phyloP scores from a whole-genome alignment of 2,888 invertebrate genomes.

The Diplolepis rosae region DNA sequence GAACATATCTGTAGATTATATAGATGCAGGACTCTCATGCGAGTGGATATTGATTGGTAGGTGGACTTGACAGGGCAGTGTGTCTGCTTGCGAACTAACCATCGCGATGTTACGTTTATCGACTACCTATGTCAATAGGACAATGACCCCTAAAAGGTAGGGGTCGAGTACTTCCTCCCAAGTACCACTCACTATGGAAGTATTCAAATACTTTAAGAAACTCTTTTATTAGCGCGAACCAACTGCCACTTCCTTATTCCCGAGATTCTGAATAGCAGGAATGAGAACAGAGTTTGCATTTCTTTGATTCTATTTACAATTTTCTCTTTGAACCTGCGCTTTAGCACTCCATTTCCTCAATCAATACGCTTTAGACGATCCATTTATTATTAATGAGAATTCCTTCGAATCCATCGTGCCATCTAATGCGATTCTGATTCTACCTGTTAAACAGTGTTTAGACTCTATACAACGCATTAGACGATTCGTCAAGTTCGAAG shows the following conservation, averaged over 20 bases:
- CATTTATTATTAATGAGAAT: not conserved
- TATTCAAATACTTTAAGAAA: conserved; percentile 28
- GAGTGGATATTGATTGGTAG: conserved; percentile 59
- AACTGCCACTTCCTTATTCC: conserved; percentile 8
- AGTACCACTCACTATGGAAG: not conserved
- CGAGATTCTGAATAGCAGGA: not conserved
- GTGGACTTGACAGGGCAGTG: conserved; percentile 49
- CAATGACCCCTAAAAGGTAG: conserved; percentile 28
- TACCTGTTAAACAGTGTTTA: too few relatives aligned
- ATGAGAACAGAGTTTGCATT: not conserved
- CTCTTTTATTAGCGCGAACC: conserved; percentile 21
- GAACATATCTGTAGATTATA: conserved; percentile 28
- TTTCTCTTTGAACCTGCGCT: not conserved
- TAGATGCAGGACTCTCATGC: conserved; percentile 33
- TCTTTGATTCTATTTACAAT: conserved; percentile 13
- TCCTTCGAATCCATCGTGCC: not conserved
- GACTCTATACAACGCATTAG: too few relatives aligned
- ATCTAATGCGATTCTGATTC: not conserved
- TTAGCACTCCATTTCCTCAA: not conserved
- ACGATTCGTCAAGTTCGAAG: too few relatives aligned
- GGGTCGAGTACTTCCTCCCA: not conserved
- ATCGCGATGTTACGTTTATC: conserved; percentile 44
- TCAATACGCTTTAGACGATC: not conserved
- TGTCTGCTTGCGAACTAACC: conserved; percentile 40
- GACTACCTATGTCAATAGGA: conserved; percentile 29